Evolutionary conservation across 30 jellyfish, hydroid and myxozoan species (phyloP).

Genomic region (Phacellophora camtschatica): DNA sequence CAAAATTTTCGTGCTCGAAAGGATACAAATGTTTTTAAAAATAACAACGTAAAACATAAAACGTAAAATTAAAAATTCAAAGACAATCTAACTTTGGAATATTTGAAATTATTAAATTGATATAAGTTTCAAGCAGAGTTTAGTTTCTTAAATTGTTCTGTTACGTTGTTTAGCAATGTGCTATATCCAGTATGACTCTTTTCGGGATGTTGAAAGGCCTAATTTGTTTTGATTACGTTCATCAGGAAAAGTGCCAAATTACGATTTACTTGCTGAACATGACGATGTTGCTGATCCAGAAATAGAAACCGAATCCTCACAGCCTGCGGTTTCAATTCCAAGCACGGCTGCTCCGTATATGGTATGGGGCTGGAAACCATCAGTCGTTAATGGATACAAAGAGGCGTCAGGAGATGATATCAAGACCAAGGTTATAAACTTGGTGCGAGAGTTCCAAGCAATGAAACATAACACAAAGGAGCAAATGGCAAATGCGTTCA

Average conservation of each 20-base stretch:
- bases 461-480: slow-evolving; percentile 15
- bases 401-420: slow-evolving; percentile 7
- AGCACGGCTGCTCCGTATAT: slow-evolving; percentile 41
- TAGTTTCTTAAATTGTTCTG: no score
- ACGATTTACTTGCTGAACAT: slow-evolving; percentile 22
- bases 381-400: slow-evolving; percentile 4
- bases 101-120: no score
- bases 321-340: slow-evolving; percentile 26
- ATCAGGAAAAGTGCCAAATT: slow-evolving; percentile 37
- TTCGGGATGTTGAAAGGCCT: no score
- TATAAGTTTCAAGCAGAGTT: no score
- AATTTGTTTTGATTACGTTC: neutral
- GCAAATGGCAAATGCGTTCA: slow-evolving; percentile 38
- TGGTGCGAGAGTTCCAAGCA: slow-evolving; percentile 29
- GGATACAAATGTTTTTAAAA: no score
- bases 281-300: neutral
- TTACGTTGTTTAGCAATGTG: no score
- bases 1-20: no score
- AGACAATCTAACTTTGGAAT: no score
- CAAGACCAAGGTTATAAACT: neutral
- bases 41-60: no score
- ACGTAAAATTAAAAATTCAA: no score
- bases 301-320: neutral
- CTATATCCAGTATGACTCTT: no score
- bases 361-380: slow-evolving; percentile 63